Conservation (phyloP, 2,113 vertebrate species). For the Hyaena hyaena region DNA sequence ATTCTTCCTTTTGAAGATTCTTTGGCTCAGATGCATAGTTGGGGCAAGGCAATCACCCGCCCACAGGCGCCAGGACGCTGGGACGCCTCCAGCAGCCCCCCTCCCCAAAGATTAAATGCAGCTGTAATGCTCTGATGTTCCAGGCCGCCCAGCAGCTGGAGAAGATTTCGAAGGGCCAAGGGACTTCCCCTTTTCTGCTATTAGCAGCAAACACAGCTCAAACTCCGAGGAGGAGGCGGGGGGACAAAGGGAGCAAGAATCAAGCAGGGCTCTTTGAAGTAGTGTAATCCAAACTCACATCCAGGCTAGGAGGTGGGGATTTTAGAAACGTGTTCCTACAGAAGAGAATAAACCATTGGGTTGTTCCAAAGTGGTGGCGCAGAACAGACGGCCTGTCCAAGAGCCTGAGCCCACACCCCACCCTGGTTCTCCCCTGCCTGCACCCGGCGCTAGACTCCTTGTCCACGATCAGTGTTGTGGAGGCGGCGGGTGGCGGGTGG, state of each 20-base stretch:
- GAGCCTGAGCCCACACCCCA: background rate
- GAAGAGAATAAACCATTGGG: background rate
- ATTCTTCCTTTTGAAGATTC: slow-evolving; percentile 22
- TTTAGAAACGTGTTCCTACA: slow-evolving; percentile 40
- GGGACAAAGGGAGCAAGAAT: rapidly evolving
- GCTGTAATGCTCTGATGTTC: background rate
- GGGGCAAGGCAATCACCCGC: slow-evolving; percentile 7
- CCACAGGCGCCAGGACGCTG: slow-evolving; percentile 54
- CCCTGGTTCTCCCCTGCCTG: background rate
- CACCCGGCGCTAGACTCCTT: background rate
- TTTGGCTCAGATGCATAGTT: background rate
- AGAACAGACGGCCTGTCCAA: background rate
- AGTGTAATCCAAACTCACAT: background rate
- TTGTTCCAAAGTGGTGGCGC: background rate
- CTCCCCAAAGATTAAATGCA: slow-evolving; percentile 42
- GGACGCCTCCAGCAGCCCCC: slow-evolving; percentile 5
- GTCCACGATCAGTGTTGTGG: background rate
- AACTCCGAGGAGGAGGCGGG: background rate
- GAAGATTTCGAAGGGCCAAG: background rate
- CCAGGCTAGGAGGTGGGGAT: background rate
- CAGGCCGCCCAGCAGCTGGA: background rate
- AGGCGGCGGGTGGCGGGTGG: background rate
- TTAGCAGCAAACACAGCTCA: slow-evolving; percentile 50
- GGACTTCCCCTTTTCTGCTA: background rate
- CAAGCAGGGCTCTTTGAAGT: background rate